A percentile compares a stretch with the other conserved stretches of the same genome.
Conservation (phyloP, 2,888 invertebrate species). For the Elmis aenea region DNA sequence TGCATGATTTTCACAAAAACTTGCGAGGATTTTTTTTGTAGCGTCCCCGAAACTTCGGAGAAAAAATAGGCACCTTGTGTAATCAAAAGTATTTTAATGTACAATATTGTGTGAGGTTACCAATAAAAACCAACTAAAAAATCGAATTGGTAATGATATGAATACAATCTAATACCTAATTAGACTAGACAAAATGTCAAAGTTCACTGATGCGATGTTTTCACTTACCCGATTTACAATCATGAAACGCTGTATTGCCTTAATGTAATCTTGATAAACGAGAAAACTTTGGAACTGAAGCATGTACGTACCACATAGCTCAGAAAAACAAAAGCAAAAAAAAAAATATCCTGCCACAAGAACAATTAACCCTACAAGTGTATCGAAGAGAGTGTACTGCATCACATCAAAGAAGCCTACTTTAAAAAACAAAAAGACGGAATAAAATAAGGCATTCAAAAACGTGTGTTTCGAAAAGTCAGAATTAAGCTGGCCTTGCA, state of each 20-base stretch:
- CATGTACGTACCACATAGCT: conserved; percentile 14
- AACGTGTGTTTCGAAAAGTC: background rate
- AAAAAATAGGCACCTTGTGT: too few species aligned
- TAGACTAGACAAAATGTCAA: too few species aligned
- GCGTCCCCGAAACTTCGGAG: too few species aligned
- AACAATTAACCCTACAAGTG: background rate
- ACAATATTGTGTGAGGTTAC: too few species aligned
- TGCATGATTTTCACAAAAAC: too few species aligned
- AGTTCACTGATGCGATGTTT: too few species aligned
- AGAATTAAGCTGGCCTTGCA: background rate
- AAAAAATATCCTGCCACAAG: conserved; percentile 14
- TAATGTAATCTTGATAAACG: conserved; percentile 47
- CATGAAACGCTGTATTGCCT: conserved; percentile 51
- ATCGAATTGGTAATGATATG: too few species aligned
- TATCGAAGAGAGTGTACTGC: background rate
- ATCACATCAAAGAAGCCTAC: conserved; percentile 4
- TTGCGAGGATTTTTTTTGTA: too few species aligned
- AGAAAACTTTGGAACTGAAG: conserved; percentile 11
- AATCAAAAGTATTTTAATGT: too few species aligned
- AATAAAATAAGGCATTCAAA: conserved; percentile 3
- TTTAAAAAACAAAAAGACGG: conserved; percentile 6
- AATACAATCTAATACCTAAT: too few species aligned
- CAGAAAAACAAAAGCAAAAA: conserved; percentile 14
- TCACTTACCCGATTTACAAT: conserved; percentile 49
- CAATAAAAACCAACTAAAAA: too few species aligned